A percentile compares a stretch with the other conserved stretches of the same genome.
Conservation (phyloP, 2,113 vertebrate genomes). For the Callorhinus ursinus region DNA sequence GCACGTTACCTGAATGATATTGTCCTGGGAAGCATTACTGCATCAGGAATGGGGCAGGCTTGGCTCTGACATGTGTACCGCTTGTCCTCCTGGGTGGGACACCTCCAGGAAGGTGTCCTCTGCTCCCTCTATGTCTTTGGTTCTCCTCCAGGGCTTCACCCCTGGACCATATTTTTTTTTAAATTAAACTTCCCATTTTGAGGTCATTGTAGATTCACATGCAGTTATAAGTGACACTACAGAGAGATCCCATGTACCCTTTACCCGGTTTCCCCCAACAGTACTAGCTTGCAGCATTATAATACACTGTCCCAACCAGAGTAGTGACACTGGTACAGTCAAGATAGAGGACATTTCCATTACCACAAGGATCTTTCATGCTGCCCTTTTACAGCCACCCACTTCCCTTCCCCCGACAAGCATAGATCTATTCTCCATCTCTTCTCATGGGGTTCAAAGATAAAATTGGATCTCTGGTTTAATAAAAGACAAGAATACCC, state of each 20-base stretch:
- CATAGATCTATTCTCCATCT: neutral
- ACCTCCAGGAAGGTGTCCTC: neutral
- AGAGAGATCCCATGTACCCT: neutral
- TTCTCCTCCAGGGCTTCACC: neutral
- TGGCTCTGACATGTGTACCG: neutral
- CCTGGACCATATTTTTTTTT: neutral
- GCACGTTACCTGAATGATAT: neutral
- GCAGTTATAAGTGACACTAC: neutral
- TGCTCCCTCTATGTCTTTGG: slow-evolving; percentile 33
- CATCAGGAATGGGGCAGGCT: neutral
- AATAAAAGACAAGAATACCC: neutral
- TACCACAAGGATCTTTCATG: neutral
- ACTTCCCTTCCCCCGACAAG: neutral
- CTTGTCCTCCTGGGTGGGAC: neutral
- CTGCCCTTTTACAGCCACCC: neutral
- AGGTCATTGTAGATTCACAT: neutral
- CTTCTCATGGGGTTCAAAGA: neutral
- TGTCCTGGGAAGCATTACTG: neutral
- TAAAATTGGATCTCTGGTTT: neutral
- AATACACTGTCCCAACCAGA: neutral
- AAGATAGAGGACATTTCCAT: neutral
- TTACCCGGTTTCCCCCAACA: neutral
- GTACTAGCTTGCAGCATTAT: neutral
- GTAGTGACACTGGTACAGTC: neutral
- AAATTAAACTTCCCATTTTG: slow-evolving; percentile 41